A percentile compares a stretch with the other conserved stretches of the same genome.
phyloP scores from a whole-genome alignment of 2,888 invertebrate species.

The Hypomecis atomaria region DNA sequence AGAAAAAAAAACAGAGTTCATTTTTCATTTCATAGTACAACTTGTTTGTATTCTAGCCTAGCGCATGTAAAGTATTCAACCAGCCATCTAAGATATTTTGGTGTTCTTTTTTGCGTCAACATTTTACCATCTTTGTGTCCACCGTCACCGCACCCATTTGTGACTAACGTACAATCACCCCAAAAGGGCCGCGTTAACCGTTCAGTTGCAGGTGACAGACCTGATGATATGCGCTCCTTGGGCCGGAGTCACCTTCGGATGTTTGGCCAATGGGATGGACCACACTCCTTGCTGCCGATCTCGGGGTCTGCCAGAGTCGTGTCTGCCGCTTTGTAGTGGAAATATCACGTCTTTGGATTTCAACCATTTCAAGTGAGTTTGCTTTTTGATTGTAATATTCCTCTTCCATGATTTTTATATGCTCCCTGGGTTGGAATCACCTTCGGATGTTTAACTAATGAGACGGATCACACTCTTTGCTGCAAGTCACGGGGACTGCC shows the following conservation, averaged over 20 bases:
- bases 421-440: no score
- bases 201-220: conserved; percentile 88
- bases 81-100: no score
- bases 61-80: no score
- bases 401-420: background rate
- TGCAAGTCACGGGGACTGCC: conserved; percentile 91
- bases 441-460: no score
- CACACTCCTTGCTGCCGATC: conserved; percentile 92
- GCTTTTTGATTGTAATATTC: background rate
- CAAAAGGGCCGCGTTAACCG: conserved; percentile 61
- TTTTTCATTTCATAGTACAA: no score
- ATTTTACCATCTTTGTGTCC: conserved; percentile 16
- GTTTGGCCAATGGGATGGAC: conserved; percentile 91
- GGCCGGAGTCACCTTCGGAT: conserved; percentile 92
- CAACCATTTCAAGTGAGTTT: conserved; percentile 91
- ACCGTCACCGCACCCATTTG: conserved; percentile 54
- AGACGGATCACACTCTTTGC: conserved; percentile 86
- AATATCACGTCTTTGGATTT: conserved; percentile 91
- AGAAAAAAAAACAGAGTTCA: no score
- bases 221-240: conserved; percentile 96
- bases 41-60: no score
- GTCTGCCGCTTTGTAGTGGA: conserved; percentile 91
- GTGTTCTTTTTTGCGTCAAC: background rate
- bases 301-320: conserved; percentile 89
- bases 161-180: conserved; percentile 75